Conservation (phyloP, 2,888 invertebrate species). For the Drosophila maculinotata region DNA sequence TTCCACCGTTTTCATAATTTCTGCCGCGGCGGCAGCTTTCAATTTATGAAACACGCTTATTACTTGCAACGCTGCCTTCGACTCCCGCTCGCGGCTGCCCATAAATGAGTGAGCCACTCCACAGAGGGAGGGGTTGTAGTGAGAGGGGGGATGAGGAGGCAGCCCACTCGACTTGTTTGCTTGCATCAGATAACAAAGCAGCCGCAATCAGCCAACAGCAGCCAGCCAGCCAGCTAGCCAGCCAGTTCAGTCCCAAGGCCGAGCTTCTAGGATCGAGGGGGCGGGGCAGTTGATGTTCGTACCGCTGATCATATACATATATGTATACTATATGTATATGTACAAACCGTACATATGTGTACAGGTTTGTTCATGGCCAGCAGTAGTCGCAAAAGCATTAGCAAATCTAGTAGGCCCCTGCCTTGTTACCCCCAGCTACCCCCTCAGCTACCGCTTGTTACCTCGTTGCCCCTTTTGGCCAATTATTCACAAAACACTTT, state of each 20-base stretch:
- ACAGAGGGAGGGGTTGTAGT: not conserved
- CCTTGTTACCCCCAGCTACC: not conserved
- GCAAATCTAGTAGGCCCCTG: slow-evolving; percentile 14
- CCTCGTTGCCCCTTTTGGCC: slow-evolving; percentile 35
- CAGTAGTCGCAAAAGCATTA: slow-evolving; percentile 37
- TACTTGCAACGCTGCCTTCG: slow-evolving; percentile 41
- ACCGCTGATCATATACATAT: slow-evolving; percentile 52
- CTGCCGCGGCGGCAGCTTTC: slow-evolving; percentile 71
- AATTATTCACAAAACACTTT: slow-evolving; percentile 71
- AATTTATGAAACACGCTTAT: slow-evolving; percentile 76
- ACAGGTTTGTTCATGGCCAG: slow-evolving; percentile 65
- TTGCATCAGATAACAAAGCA: slow-evolving; percentile 62
- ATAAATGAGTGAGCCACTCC: not conserved
- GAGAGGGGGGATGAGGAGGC: slow-evolving; percentile 8
- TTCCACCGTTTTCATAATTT: slow-evolving; percentile 69
- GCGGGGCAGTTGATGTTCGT: slow-evolving; percentile 43
- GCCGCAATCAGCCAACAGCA: slow-evolving; percentile 60
- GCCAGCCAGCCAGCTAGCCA: not conserved
- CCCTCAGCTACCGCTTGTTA: slow-evolving; percentile 19
- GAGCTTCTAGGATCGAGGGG: slow-evolving; percentile 32
- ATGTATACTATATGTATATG: slow-evolving; percentile 10
- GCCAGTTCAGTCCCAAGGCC: slow-evolving; percentile 56
- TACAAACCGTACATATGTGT: too few species aligned
- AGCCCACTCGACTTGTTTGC: slow-evolving; percentile 54
- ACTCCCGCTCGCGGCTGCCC: not conserved